phyloP scores from a whole-genome alignment of 2,888 invertebrate genomes.

The Hymenopus coronatus region DNA sequence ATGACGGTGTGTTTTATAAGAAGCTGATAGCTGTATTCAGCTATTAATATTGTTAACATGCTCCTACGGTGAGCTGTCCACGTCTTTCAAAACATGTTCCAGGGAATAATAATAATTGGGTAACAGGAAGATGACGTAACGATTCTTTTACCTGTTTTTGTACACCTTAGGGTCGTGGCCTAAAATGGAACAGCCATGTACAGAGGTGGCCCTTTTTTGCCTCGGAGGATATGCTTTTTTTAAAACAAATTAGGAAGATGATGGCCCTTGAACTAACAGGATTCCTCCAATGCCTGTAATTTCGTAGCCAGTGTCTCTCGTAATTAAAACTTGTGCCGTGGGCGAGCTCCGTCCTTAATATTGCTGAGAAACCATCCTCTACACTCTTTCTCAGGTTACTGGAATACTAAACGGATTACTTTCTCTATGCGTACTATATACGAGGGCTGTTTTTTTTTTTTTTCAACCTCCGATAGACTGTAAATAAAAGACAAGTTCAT shows the following conservation, averaged over 20 bases:
- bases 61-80: no score
- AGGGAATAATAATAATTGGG: no score
- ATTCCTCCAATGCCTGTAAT: background rate
- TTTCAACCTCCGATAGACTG: no score
- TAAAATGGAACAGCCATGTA: background rate
- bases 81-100: no score
- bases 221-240: background rate
- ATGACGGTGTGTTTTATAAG: no score
- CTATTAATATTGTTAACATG: no score
- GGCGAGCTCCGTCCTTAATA: background rate
- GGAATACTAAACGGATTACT: no score
- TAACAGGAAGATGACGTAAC: background rate
- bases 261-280: background rate
- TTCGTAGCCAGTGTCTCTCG: background rate
- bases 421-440: no score
- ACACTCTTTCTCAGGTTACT: background rate
- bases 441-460: no score
- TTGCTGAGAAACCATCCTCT: background rate
- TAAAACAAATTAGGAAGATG: background rate
- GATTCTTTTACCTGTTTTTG: background rate
- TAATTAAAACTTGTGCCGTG: background rate
- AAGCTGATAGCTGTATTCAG: no score
- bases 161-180: background rate
- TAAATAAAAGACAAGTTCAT: no score
- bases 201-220: background rate